These are phyloP conservation scores for Psittacara wagleri DNA, from an alignment of 2,113 vertebrate genomes.

Conservation along the genomic window DNA sequence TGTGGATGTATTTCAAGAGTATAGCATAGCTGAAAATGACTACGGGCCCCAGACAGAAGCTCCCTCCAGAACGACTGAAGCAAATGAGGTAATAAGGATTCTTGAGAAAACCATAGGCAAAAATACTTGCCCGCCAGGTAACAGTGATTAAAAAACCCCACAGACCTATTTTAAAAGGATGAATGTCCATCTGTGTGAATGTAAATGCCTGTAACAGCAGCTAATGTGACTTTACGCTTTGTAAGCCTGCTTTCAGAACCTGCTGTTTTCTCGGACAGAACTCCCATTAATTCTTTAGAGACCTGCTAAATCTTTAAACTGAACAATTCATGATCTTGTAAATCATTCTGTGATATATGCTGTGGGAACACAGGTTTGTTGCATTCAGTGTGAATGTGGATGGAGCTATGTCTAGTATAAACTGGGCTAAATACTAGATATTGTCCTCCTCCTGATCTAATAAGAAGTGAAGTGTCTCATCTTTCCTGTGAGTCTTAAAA, in stretches of 20 bases:
- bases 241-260: background rate
- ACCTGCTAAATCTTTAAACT: background rate
- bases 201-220: background rate
- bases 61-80: slow-evolving; percentile 80
- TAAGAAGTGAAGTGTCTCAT: background rate
- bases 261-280: background rate
- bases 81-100: slow-evolving; percentile 84
- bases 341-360: background rate
- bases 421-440: background rate
- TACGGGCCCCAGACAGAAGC: slow-evolving; percentile 87
- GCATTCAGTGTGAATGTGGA: background rate
- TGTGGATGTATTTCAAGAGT: slow-evolving; percentile 86
- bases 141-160: background rate
- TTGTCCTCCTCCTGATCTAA: background rate
- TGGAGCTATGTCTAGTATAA: background rate
- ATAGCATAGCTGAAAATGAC: slow-evolving; percentile 82
- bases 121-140: background rate
- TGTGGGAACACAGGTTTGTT: background rate
- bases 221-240: background rate
- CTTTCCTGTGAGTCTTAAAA: background rate
- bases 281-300: background rate
- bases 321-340: background rate
- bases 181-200: background rate
- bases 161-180: background rate
- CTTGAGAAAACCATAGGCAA: background rate